Evolutionary conservation across 2,888 invertebrate species (phyloP), one percentile per base, ranked within the genome.

Genomic region (Agrypnus murinus): DNA sequence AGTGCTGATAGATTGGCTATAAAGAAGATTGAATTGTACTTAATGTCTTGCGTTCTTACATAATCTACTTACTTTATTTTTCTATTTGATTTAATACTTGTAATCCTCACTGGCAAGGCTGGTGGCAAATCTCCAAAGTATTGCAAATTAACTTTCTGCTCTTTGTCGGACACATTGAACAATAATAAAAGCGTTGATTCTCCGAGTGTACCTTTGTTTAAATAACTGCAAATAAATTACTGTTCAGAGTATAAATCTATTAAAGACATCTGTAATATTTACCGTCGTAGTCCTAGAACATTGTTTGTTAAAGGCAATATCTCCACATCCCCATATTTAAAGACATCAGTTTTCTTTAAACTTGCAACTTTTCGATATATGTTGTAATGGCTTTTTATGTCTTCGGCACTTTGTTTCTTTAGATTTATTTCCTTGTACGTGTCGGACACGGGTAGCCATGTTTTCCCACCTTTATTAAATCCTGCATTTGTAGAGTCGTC

Each of bases 391-490:
- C 92, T 92, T 9, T 84, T 85, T 0, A 83, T 79, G 0, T 78
- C 81, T 4, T 64, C 50, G 0, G 70, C 72, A 36, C 82, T 85
- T 79, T 93, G 89, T 0, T 80, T 79, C 55, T 86, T 86, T 9
- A 93, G 86, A 80, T 94, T 94, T 0, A 91, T 77, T 0, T 79
- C 81, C 57, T 84, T 79, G 78, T 90, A 93, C 58, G 91, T 90
- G 0, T 85, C 84, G 73, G 92, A 88, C 2, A 93, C 90, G 0
- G 93, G 93, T 4, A 93, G 81, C 93, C 93, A 93, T 0, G 93
- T 91, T 62, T 86, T 87, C 0, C 75, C 75, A 9, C 79, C 83
- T 38, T 71, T 73, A 55, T 79, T 83, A 73, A 85, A 85, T 83
- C 93, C 93, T 64, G 92, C 91, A 78, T 90, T 90, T 57, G 77